Conservation (phyloP, 1,140 invertebrate species). For the Camponotus floridanus region DNA sequence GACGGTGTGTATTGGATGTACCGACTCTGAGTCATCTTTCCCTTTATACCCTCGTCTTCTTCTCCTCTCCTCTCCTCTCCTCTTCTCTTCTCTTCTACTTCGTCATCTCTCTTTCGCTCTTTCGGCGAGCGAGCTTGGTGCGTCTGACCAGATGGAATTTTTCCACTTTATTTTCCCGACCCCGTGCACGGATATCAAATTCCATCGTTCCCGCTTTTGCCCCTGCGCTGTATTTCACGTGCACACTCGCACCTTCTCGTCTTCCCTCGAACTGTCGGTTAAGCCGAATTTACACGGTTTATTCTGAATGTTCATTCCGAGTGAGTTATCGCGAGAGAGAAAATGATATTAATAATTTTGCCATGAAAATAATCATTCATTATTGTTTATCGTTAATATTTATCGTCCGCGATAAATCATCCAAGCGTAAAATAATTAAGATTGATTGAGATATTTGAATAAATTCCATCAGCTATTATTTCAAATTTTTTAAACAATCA, state of each 20-base stretch:
- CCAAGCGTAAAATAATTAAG: neutral
- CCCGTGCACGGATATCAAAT: constrained; percentile 76
- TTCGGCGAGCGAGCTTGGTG: constrained; percentile 36
- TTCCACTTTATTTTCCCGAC: constrained; percentile 78
- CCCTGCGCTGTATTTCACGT: constrained; percentile 61
- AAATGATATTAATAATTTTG: neutral
- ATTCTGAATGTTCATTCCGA: constrained; percentile 24
- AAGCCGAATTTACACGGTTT: constrained; percentile 44
- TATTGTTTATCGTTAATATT: neutral
- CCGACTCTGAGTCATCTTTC: constrained; percentile 25
- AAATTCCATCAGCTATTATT: neutral
- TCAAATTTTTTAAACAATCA: neutral
- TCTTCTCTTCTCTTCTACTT: constrained; percentile 28
- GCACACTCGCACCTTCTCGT: constrained; percentile 35
- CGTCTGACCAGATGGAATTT: constrained; percentile 78
- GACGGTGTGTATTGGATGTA: constrained; percentile 66
- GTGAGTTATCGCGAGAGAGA: constrained; percentile 1
- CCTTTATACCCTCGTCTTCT: constrained; percentile 17
- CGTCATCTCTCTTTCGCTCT: constrained; percentile 28
- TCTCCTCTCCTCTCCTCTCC: constrained; percentile 6
- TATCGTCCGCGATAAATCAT: neutral
- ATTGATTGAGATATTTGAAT: neutral
- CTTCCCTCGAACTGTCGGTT: constrained; percentile 30
- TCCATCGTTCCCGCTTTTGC: constrained; percentile 65
- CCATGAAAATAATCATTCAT: constrained; percentile 3